Percentiles rank a stretch among this genome's conserved stretches.
phyloP scores from a whole-genome alignment of 2,113 vertebrate species.

The Chionodraco myersi region DNA sequence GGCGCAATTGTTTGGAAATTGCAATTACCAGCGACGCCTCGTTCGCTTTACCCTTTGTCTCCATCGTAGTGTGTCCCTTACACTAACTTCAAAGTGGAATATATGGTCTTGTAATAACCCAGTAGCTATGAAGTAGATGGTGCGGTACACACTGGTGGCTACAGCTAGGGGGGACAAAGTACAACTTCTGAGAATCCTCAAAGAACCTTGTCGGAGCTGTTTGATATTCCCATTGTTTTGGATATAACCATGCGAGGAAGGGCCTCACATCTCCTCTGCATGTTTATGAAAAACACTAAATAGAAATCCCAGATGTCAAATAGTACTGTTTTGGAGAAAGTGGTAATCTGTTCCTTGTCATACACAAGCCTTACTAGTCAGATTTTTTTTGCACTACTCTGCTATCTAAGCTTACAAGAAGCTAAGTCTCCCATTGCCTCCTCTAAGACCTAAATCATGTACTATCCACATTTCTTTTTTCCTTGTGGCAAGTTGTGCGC shows the following conservation, averaged over 20 bases:
- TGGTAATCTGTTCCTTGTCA: conserved; percentile 81
- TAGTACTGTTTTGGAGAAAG: conserved; percentile 61
- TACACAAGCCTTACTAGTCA: conserved; percentile 66
- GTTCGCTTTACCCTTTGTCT: conserved; percentile 71
- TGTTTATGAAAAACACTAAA: conserved; percentile 75
- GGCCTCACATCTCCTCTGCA: conserved; percentile 66
- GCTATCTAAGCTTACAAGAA: conserved; percentile 74
- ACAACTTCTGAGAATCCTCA: conserved; percentile 76
- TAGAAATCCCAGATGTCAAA: conserved; percentile 71
- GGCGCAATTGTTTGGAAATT: conserved; percentile 76
- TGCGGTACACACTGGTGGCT: conserved; percentile 41
- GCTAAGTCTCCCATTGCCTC: conserved; percentile 78
- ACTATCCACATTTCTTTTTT: conserved; percentile 72
- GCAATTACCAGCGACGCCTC: conserved; percentile 77
- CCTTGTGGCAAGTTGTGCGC: conserved; percentile 67
- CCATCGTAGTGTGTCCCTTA: conserved; percentile 61
- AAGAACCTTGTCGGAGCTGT: conserved; percentile 60
- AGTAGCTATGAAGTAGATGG: conserved; percentile 68
- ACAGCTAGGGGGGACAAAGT: conserved; percentile 36
- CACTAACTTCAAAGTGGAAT: conserved; percentile 75
- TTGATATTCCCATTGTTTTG: conserved; percentile 74
- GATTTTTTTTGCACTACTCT: conserved; percentile 68
- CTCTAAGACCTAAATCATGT: conserved; percentile 77
- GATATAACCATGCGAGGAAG: conserved; percentile 56
- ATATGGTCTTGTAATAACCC: conserved; percentile 64